Base-by-base conservation (phyloP, 2,888 invertebrate species). In the Ochlodes sylvanus region DNA sequence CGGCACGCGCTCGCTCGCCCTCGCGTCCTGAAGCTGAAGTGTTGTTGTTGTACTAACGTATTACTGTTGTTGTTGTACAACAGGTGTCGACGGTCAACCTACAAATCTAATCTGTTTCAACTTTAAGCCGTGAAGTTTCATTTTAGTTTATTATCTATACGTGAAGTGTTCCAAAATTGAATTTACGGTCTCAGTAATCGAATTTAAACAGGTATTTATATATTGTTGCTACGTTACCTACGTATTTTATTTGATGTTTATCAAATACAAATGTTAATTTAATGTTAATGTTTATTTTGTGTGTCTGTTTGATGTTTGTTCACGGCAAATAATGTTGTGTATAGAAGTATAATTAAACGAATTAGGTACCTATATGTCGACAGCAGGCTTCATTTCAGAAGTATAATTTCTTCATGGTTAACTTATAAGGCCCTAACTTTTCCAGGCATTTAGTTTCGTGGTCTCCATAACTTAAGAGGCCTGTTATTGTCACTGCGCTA, bases 1-100 rank as follows among this genome's bases (percentile, higher is more conserved):
- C 77, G 76, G 74, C 70, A 70, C 78, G 77, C 71, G 75, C 74
- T 69, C 63, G 78, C 77, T 77, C 75, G 70, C 77, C 77, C 77
- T 79, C 78, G 72, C 69, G 70, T 69, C 57, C 66, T 71, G 68
- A 66, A 68, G 55, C 66, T 52, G 63, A 68, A 66, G 21, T 47
- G 38, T 52, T 19, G 21, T 52, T 50, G 34, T 34, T 34, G 34
- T 34, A 7, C 1, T 38, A 12, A 12, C 12, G 38, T 38, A 38
- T 10, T 5, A 27, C 27, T 27, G 27, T 27, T 52, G 21, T 19
- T 52, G 52, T 52, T 21, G 12, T 21, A 21, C 52, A 52, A 52
- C 52, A 52, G 14, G 52, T 52, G 52, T 52, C 32, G 7, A 27
- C 27, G 27, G 27, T 4, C 27, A 27, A 27, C 27, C n/a, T n/a